These are phyloP conservation scores for Tachyglossus aculeatus DNA, from an alignment of 2,797 vertebrate genomes.

Conservation along the genomic window DNA sequence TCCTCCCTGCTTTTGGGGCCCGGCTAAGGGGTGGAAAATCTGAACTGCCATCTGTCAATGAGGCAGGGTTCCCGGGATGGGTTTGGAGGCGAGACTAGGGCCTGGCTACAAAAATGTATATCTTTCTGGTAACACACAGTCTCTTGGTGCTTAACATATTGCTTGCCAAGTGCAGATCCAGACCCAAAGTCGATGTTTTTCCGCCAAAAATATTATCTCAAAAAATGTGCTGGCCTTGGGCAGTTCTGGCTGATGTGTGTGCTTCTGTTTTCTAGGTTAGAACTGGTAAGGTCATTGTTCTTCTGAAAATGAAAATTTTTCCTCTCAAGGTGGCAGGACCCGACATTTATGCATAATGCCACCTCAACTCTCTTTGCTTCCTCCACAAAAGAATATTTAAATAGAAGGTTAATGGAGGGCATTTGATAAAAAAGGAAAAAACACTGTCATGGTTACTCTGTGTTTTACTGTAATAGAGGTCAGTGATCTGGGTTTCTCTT, in stretches of 20 bases:
- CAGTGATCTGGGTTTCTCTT: constrained; percentile 50
- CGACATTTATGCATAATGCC: constrained; percentile 32
- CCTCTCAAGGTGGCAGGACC: constrained; percentile 47
- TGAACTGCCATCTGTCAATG: too few relatives aligned
- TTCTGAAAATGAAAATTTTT: constrained; percentile 42
- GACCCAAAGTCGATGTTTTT: too few relatives aligned
- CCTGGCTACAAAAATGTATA: too few relatives aligned
- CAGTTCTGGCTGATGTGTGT: neutral
- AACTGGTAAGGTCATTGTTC: constrained; percentile 36
- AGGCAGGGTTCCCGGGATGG: too few relatives aligned
- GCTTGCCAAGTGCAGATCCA: too few relatives aligned
- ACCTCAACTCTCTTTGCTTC: constrained; percentile 24
- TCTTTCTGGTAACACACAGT: too few relatives aligned
- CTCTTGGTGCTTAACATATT: too few relatives aligned
- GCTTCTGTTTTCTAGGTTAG: constrained; percentile 23
- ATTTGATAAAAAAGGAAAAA: constrained; percentile 50
- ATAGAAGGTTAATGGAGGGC: constrained; percentile 68
- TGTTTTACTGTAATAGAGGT: constrained; percentile 55
- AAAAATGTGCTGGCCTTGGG: neutral
- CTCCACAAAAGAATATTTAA: constrained; percentile 56
- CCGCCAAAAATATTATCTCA: too few relatives aligned
- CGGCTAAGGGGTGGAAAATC: too few relatives aligned
- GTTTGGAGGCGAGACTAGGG: too few relatives aligned
- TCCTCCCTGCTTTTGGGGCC: too few relatives aligned
- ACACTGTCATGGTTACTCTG: constrained; percentile 30